Percentiles rank a stretch among this genome's conserved stretches.
These are phyloP conservation scores for Trachemys scripta DNA, from an alignment of 2,113 vertebrate species.

Conservation along the genomic window DNA sequence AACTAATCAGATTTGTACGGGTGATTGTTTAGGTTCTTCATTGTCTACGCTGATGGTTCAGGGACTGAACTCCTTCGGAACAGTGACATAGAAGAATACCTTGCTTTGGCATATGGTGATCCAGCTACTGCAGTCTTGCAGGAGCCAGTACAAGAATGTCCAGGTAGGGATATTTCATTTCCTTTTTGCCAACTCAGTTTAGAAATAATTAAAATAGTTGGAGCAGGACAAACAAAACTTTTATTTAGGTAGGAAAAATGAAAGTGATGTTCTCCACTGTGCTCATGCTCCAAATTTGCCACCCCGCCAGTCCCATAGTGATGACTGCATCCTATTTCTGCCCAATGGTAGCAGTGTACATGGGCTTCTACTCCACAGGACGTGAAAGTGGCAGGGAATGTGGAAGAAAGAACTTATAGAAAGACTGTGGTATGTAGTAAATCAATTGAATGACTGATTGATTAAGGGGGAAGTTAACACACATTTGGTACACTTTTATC, in stretches of 20 bases:
- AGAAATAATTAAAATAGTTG: background rate
- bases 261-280: background rate
- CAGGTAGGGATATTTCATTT: slow-evolving; percentile 72
- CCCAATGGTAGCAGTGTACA: background rate
- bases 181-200: background rate
- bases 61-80: slow-evolving; percentile 89
- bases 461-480: background rate
- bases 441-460: background rate
- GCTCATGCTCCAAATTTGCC: background rate
- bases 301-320: background rate
- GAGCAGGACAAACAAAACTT: background rate
- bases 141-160: slow-evolving; percentile 84
- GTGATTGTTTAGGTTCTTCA: slow-evolving; percentile 85
- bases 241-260: background rate
- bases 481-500: background rate
- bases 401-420: background rate
- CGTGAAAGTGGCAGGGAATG: background rate
- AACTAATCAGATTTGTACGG: background rate
- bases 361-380: background rate
- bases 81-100: slow-evolving; percentile 79
- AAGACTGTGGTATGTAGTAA: background rate
- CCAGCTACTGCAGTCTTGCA: slow-evolving; percentile 81
- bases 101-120: slow-evolving; percentile 79
- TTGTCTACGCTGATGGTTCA: slow-evolving; percentile 86
- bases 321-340: background rate